phyloP scores from a whole-genome alignment of 2,888 invertebrate species.

The Synergus gifuensis region DNA sequence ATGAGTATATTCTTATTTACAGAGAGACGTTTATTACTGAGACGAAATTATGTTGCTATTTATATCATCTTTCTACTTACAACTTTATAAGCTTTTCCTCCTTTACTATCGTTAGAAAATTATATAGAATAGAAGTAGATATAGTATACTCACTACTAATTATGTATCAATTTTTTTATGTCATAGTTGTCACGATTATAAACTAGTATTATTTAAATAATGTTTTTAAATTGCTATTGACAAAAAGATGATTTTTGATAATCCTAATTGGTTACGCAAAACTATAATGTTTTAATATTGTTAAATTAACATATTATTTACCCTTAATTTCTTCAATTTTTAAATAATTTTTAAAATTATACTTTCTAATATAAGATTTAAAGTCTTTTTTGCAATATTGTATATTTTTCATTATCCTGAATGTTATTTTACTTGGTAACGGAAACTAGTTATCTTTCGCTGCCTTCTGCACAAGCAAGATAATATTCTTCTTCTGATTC shows the following conservation, averaged over 20 bases:
- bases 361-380: neutral
- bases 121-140: neutral
- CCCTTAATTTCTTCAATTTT: neutral
- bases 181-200: neutral
- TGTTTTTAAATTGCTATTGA: no score
- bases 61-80: constrained; percentile 9
- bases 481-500: neutral
- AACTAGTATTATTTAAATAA: neutral
- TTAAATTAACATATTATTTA: neutral
- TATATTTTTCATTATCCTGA: no score
- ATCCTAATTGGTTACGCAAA: no score
- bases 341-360: neutral
- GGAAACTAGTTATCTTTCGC: neutral
- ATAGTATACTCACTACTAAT: neutral
- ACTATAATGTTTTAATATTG: neutral
- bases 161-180: neutral
- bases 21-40: neutral
- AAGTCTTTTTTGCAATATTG: neutral
- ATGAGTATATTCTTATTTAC: neutral
- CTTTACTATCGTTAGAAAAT: neutral
- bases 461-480: neutral
- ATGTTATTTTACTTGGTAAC: constrained; percentile 7
- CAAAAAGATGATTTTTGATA: no score
- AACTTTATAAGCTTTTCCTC: neutral
- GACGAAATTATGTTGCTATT: neutral